A percentile compares a stretch with the other conserved stretches of the same genome.
phyloP scores from a whole-genome alignment of 2,888 invertebrate genomes.

The Papilio elwesi region DNA sequence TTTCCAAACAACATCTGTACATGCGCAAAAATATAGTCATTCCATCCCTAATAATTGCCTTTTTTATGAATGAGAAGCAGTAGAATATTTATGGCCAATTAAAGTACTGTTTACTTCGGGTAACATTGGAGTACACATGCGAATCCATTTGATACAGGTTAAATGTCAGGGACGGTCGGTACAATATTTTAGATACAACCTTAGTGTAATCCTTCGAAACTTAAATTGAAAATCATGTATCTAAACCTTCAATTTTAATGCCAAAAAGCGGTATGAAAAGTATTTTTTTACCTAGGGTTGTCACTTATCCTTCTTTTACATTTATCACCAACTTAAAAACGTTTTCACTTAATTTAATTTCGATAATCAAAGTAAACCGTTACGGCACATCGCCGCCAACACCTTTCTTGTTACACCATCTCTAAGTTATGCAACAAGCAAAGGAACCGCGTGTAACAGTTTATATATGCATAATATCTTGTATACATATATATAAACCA shows the following conservation, averaged over 20 bases:
- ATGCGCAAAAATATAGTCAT: no score
- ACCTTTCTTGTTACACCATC: constrained; percentile 31
- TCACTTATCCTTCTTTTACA: background rate
- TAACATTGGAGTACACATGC: no score
- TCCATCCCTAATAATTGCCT: no score
- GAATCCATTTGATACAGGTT: no score
- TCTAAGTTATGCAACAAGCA: constrained; percentile 13
- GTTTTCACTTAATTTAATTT: constrained; percentile 3
- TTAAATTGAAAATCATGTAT: background rate
- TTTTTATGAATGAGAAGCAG: no score
- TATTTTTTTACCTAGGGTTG: background rate
- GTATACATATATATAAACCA: background rate
- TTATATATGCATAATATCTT: constrained; percentile 1
- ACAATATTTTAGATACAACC: no score
- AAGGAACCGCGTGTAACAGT: constrained; percentile 16
- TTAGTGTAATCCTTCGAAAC: background rate
- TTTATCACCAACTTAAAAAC: background rate
- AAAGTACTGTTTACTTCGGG: no score
- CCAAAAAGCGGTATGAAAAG: background rate
- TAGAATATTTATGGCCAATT: no score
- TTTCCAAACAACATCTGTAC: no score
- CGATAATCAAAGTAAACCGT: constrained; percentile 27
- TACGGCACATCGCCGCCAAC: constrained; percentile 26
- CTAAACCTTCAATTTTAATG: background rate
- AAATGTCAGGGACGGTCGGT: no score